Percentiles rank a stretch among this genome's conserved stretches.
Evolutionary conservation across 2,888 invertebrate species (phyloP).

Genomic region (Idaea aversata): DNA sequence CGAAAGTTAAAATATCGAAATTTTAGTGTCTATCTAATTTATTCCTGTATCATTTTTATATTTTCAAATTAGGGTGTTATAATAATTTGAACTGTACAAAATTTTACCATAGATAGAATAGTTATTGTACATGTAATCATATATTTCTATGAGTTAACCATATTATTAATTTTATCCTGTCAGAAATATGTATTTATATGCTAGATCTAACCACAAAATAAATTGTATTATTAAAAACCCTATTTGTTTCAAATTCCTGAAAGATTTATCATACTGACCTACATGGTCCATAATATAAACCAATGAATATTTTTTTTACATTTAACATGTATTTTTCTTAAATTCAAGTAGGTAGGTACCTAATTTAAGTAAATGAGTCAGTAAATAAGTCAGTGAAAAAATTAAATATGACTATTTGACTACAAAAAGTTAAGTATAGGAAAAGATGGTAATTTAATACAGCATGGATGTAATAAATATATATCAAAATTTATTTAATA

Average conservation of each 20-base stretch:
- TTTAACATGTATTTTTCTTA: too few species aligned
- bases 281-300: neutral
- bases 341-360: too few species aligned
- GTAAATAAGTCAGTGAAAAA: too few species aligned
- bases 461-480: too few species aligned
- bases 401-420: too few species aligned
- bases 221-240: conserved; percentile 63
- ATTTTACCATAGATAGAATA: conserved; percentile 55
- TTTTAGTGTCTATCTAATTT: conserved; percentile 56
- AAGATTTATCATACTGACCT: conserved; percentile 3
- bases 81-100: conserved; percentile 66
- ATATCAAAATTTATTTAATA: too few species aligned
- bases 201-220: conserved; percentile 73
- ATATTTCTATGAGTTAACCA: conserved; percentile 67
- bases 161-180: conserved; percentile 57
- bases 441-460: too few species aligned
- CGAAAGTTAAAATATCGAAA: conserved; percentile 46
- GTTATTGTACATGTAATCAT: conserved; percentile 51
- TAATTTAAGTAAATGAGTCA: too few species aligned
- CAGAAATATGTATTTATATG: conserved; percentile 68
- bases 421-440: too few species aligned
- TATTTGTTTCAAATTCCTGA: conserved; percentile 18
- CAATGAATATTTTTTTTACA: too few species aligned
- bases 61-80: conserved; percentile 32
- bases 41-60: conserved; percentile 42